phyloP scores from a whole-genome alignment of 2,113 vertebrate genomes.

The Galeopterus variegatus region DNA sequence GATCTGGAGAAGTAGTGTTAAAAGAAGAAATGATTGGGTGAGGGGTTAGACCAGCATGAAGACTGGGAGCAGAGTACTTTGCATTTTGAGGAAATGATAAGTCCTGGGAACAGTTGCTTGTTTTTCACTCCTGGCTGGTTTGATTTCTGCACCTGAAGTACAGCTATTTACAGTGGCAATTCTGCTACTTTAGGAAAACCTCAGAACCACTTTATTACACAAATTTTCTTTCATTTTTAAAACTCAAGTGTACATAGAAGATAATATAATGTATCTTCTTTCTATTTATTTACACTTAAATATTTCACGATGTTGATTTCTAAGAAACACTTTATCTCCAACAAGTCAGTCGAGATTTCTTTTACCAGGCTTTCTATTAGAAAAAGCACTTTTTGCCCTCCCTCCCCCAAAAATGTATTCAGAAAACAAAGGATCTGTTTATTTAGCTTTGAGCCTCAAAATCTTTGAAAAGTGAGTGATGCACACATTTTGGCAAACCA shows the following conservation, averaged over 20 bases:
- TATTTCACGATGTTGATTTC: conserved; percentile 60
- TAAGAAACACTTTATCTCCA: conserved; percentile 55
- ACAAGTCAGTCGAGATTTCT: conserved; percentile 42
- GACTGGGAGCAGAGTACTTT: background rate
- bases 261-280: conserved; percentile 64
- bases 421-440: conserved; percentile 19
- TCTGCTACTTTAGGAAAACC: conserved; percentile 55
- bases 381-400: conserved; percentile 39
- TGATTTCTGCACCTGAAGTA: conserved; percentile 30
- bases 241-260: conserved; percentile 27
- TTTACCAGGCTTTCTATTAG: conserved; percentile 52
- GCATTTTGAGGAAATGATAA: background rate
- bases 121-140: background rate
- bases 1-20: background rate
- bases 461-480: conserved; percentile 41
- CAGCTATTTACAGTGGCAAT: background rate
- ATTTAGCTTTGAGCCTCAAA: conserved; percentile 47
- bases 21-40: background rate
- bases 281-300: conserved; percentile 71
- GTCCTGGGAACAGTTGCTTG: background rate
- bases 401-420: background rate
- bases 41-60: background rate
- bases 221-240: conserved; percentile 71
- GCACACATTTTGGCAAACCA: conserved; percentile 12
- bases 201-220: conserved; percentile 32